Conservation (phyloP, 2,113 vertebrate species). For the Sander vitreus region DNA sequence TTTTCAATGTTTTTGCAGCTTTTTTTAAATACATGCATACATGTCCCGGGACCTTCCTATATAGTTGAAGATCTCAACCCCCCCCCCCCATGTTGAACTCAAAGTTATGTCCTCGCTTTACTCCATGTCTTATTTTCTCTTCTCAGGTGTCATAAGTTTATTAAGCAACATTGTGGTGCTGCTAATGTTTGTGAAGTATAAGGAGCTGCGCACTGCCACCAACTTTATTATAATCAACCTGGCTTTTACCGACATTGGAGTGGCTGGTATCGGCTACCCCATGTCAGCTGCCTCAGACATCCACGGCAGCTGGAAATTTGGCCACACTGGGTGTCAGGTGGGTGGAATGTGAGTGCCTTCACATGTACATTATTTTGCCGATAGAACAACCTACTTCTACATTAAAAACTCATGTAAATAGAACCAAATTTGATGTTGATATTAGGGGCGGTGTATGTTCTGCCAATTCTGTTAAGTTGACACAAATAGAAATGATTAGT, state of each 20-base stretch:
- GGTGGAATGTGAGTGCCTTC: conserved; percentile 2
- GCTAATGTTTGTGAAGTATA: conserved; percentile 94
- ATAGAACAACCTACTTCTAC: neutral
- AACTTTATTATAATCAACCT: conserved; percentile 96
- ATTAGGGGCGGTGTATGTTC: neutral
- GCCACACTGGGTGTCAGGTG: conserved; percentile 95
- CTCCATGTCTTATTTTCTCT: conserved; percentile 40
- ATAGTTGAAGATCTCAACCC: no score
- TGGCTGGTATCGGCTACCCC: conserved; percentile 97
- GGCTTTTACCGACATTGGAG: conserved; percentile 95
- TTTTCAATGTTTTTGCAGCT: no score
- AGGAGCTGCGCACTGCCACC: conserved; percentile 94
- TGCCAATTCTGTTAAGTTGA: neutral
- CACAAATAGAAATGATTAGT: no score
- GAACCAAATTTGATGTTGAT: neutral
- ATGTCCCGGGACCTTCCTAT: no score
- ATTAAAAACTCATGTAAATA: neutral
- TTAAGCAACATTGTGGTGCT: conserved; percentile 93
- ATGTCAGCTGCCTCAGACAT: conserved; percentile 98
- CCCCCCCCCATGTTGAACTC: no score
- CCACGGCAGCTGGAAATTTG: conserved; percentile 97
- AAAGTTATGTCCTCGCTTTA: neutral
- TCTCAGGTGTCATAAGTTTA: conserved; percentile 92
- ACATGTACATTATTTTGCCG: neutral
- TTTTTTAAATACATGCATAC: no score